Evolutionary conservation across 2,113 vertebrate species (phyloP).

Genomic region (Miniopterus natalensis): DNA sequence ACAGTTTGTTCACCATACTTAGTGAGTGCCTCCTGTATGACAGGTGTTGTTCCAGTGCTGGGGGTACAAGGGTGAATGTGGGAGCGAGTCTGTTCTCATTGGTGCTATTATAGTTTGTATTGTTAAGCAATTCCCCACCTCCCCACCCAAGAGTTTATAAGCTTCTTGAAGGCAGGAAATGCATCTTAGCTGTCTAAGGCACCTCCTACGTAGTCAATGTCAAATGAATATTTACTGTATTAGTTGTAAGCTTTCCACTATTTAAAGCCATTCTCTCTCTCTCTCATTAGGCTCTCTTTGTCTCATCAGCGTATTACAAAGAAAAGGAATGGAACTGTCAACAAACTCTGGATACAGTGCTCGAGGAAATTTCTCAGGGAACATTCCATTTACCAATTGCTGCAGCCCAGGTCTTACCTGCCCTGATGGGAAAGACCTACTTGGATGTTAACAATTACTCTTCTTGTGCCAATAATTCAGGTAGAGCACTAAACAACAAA

Average conservation of each 20-base stretch:
- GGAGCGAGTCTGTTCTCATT: not conserved
- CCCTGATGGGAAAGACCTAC: slow-evolving; percentile 69
- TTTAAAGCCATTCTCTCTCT: not conserved
- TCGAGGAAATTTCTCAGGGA: not conserved
- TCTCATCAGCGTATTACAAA: slow-evolving; percentile 40
- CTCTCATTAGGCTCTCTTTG: slow-evolving; percentile 65
- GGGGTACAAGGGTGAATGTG: not conserved
- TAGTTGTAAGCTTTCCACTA: not conserved
- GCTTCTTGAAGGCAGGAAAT: not conserved
- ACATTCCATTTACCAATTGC: not conserved
- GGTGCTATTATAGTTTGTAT: not conserved
- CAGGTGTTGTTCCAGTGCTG: not conserved
- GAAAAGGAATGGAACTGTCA: not conserved
- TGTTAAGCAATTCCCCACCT: not conserved
- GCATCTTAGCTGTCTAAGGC: not conserved
- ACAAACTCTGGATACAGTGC: not conserved
- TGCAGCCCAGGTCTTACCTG: slow-evolving; percentile 64
- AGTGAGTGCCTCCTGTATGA: not conserved
- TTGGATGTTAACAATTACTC: slow-evolving; percentile 13
- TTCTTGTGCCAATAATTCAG: not conserved
- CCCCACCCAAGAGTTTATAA: not conserved
- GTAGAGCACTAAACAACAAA: slow-evolving; percentile 9
- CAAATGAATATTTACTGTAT: not conserved
- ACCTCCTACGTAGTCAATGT: not conserved
- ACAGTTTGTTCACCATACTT: not conserved